phyloP scores from a whole-genome alignment of 2,797 vertebrate species.

The Pampus argenteus region DNA sequence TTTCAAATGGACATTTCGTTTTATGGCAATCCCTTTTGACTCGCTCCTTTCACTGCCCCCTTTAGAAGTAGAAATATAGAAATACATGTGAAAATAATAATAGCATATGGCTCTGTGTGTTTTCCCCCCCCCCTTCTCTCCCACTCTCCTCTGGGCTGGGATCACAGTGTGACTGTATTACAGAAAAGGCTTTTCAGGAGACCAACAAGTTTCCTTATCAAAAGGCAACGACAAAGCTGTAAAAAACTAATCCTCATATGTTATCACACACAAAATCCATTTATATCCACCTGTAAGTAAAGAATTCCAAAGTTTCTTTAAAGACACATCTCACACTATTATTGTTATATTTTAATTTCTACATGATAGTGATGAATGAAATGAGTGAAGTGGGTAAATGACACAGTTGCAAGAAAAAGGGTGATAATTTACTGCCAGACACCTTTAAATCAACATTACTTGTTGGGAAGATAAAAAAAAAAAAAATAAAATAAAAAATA shows the following conservation, averaged over 20 bases:
- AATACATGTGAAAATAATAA: slow-evolving; percentile 86
- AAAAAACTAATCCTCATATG: slow-evolving; percentile 1
- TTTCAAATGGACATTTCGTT: slow-evolving; percentile 89
- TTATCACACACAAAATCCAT: slow-evolving; percentile 17
- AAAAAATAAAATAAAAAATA: no score
- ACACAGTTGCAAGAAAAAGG: not conserved
- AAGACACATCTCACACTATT: no score
- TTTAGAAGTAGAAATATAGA: slow-evolving; percentile 89
- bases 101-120: slow-evolving; percentile 84
- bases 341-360: not conserved
- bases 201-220: slow-evolving; percentile 92
- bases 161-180: slow-evolving; percentile 90
- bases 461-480: not conserved
- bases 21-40: slow-evolving; percentile 85
- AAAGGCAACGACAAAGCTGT: slow-evolving; percentile 88
- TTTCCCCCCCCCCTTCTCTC: slow-evolving; percentile 22
- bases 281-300: no score
- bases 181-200: slow-evolving; percentile 84
- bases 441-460: not conserved
- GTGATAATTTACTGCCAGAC: not conserved
- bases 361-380: not conserved
- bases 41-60: slow-evolving; percentile 80
- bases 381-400: no score
- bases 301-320: no score
- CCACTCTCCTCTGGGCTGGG: slow-evolving; percentile 63